Evolutionary conservation across 2,888 invertebrate genomes (phyloP).

Genomic region (Charanyca ferruginea): DNA sequence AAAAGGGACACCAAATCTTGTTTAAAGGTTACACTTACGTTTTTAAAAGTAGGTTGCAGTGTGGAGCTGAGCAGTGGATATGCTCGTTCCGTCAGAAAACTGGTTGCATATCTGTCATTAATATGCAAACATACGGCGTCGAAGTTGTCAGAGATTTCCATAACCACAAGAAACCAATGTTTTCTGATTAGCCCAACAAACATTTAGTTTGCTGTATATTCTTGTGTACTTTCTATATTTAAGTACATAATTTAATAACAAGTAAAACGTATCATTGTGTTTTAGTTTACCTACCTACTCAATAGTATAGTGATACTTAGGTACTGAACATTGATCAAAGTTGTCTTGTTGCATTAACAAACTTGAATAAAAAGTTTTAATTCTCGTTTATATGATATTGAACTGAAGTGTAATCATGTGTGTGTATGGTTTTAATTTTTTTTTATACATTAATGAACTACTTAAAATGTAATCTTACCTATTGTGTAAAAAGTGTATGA

Average conservation of each 20-base stretch:
- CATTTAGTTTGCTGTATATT: slow-evolving; percentile 15
- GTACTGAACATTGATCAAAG: neutral
- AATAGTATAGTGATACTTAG: neutral
- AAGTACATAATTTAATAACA: neutral
- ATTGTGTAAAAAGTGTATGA: neutral
- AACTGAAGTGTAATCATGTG: neutral
- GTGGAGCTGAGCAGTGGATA: slow-evolving; percentile 88
- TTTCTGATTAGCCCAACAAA: slow-evolving; percentile 68
- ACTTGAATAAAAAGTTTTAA: slow-evolving; percentile 13
- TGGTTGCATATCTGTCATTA: slow-evolving; percentile 87
- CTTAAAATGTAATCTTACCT: neutral
- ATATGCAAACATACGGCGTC: slow-evolving; percentile 86
- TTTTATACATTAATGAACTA: neutral
- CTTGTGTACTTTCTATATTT: neutral
- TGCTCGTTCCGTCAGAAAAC: slow-evolving; percentile 87
- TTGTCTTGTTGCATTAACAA: neutral
- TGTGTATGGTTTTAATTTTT: neutral
- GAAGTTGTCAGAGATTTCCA: slow-evolving; percentile 87
- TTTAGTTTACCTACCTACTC: neutral
- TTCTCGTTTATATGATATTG: neutral
- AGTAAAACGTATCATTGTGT: slow-evolving; percentile 17
- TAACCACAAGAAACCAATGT: slow-evolving; percentile 88
- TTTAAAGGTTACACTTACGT: slow-evolving; percentile 88
- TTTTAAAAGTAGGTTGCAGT: slow-evolving; percentile 86
- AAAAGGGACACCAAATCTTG: slow-evolving; percentile 86